These are phyloP conservation scores for Araneus ventricosus DNA, from an alignment of 1,140 invertebrate genomes.

Conservation along the genomic window DNA sequence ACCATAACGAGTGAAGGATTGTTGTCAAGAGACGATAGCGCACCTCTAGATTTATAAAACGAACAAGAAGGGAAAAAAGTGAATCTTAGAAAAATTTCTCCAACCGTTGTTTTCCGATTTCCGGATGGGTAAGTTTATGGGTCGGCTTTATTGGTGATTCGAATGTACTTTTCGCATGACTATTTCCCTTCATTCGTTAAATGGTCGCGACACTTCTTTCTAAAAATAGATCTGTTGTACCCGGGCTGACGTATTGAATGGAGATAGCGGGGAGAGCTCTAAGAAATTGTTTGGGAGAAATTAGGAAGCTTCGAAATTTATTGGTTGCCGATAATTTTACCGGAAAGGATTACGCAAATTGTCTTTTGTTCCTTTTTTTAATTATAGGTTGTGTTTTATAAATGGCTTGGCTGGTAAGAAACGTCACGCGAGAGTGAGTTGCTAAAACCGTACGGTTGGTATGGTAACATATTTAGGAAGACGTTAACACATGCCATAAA, in stretches of 20 bases:
- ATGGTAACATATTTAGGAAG: too few relatives aligned
- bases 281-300: too few relatives aligned
- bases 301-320: not conserved
- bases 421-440: too few relatives aligned
- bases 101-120: conserved; percentile 26
- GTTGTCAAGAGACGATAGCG: conserved; percentile 44
- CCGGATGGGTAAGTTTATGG: conserved; percentile 48
- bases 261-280: not conserved
- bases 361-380: not conserved
- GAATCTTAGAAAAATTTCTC: conserved; percentile 15
- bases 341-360: not conserved
- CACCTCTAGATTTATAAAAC: conserved; percentile 25
- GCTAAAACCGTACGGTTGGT: too few relatives aligned
- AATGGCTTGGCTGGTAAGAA: too few relatives aligned
- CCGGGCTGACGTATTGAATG: not conserved
- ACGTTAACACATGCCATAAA: too few relatives aligned
- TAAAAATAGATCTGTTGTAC: conserved; percentile 1
- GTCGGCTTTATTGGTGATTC: conserved; percentile 48
- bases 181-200: conserved; percentile 55
- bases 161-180: conserved; percentile 53
- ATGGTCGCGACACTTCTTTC: not conserved
- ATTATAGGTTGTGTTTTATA: too few relatives aligned
- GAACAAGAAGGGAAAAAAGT: not conserved
- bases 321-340: not conserved
- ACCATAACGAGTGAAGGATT: conserved; percentile 48